Conservation (phyloP, 2,113 vertebrate genomes). For the Eonycteris spelaea region DNA sequence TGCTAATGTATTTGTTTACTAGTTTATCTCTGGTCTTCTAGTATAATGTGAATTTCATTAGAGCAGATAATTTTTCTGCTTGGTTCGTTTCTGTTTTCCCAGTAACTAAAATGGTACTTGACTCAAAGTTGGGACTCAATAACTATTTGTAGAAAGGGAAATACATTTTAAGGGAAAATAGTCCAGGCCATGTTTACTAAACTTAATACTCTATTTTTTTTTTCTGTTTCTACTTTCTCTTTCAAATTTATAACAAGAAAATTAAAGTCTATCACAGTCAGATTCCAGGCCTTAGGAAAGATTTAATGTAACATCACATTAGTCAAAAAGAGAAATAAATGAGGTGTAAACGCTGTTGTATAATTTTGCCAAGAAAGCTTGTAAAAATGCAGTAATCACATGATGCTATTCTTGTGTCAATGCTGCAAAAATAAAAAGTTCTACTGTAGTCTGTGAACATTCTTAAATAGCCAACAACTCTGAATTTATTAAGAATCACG, state of each 20-base stretch:
- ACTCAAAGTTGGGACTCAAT: neutral
- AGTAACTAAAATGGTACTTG: neutral
- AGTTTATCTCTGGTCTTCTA: constrained; percentile 1
- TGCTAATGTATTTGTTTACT: constrained; percentile 11
- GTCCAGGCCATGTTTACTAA: constrained; percentile 25
- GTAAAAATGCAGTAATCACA: neutral
- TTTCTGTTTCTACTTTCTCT: constrained; percentile 39
- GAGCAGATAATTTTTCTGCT: neutral
- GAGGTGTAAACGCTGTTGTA: constrained; percentile 17
- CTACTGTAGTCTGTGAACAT: constrained; percentile 6
- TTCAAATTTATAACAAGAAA: constrained; percentile 27
- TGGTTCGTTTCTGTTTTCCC: neutral
- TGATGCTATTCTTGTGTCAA: constrained; percentile 60
- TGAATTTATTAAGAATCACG: neutral
- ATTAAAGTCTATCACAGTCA: constrained; percentile 37
- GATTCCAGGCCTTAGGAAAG: neutral
- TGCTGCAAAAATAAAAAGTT: constrained; percentile 59
- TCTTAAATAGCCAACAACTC: constrained; percentile 54
- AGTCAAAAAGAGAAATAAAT: constrained; percentile 59
- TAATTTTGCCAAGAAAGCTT: constrained; percentile 58
- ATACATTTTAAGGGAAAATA: constrained; percentile 28
- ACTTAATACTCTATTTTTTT: constrained; percentile 34
- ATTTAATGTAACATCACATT: constrained; percentile 39
- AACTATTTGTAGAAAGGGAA: constrained; percentile 24
- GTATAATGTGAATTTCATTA: neutral